These are phyloP conservation scores for Pungitius pungitius DNA, from an alignment of 2,113 vertebrate species.

Conservation along the genomic window DNA sequence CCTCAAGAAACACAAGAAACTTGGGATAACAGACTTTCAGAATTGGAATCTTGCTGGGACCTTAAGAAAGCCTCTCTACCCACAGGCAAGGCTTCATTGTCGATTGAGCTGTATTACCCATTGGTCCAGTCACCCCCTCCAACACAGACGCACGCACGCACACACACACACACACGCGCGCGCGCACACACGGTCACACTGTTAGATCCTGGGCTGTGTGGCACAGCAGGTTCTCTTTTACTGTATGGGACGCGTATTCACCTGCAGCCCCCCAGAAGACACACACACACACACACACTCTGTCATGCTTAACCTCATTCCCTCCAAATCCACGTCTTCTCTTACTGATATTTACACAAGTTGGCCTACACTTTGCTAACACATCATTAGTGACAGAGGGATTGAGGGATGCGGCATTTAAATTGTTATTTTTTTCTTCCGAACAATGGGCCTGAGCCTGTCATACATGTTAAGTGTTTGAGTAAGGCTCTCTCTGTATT, in stretches of 20 bases:
- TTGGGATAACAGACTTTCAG: neutral
- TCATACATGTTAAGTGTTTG: constrained; percentile 61
- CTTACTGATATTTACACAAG: constrained; percentile 53
- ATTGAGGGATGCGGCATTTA: constrained; percentile 47
- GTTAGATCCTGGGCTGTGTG: constrained; percentile 55
- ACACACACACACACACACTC: too few relatives aligned
- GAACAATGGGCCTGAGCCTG: constrained; percentile 48
- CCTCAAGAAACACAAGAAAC: neutral
- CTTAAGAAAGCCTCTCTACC: neutral
- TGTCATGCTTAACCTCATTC: constrained; percentile 48
- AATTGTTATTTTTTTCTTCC: constrained; percentile 37
- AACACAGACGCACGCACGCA: constrained; percentile 6
- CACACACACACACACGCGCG: neutral
- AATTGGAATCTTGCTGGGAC: neutral
- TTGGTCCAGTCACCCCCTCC: constrained; percentile 20
- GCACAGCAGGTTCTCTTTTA: constrained; percentile 67
- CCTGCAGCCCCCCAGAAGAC: constrained; percentile 61
- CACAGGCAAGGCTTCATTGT: constrained; percentile 28
- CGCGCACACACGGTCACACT: constrained; percentile 30
- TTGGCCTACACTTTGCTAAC: constrained; percentile 42
- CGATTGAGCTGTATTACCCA: constrained; percentile 49
- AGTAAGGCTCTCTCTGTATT: constrained; percentile 65
- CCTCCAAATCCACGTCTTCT: constrained; percentile 33
- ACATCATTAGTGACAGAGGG: constrained; percentile 42
- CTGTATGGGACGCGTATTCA: constrained; percentile 57